A percentile compares a stretch with the other conserved stretches of the same genome.
Conservation (phyloP, 1,140 invertebrate genomes). For the Acromyrmex charruanus region DNA sequence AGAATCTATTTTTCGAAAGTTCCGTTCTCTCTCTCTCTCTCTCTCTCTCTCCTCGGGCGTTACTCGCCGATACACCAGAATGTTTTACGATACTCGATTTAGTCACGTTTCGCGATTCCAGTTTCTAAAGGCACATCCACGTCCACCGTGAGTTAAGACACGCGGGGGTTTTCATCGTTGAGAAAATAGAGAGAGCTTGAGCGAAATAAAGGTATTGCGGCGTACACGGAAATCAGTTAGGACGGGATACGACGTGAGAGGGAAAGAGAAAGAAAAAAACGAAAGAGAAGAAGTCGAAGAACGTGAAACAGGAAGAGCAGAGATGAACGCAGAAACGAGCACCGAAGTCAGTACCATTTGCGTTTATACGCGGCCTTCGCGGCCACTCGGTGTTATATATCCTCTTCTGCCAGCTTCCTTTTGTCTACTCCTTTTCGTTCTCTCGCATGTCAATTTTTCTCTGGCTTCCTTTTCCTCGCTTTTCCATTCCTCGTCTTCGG, state of each 20-base stretch:
- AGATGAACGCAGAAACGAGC: neutral
- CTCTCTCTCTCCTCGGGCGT: neutral
- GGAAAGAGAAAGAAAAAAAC: neutral
- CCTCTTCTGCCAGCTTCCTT: constrained; percentile 29
- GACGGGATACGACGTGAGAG: neutral
- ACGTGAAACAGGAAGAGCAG: constrained; percentile 12
- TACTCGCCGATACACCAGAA: constrained; percentile 47
- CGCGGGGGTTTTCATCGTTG: constrained; percentile 46
- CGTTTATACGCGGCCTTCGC: constrained; percentile 57
- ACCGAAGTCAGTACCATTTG: constrained; percentile 4
- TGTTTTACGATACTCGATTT: constrained; percentile 55
- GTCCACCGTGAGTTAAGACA: constrained; percentile 46
- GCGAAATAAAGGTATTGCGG: constrained; percentile 31
- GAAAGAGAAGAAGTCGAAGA: constrained; percentile 8
- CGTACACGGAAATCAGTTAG: neutral
- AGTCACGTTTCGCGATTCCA: constrained; percentile 46
- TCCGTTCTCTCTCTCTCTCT: neutral
- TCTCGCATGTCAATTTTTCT: constrained; percentile 59
- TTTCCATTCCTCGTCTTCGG: constrained; percentile 61
- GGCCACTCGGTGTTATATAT: constrained; percentile 66
- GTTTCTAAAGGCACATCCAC: constrained; percentile 34
- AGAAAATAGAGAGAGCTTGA: constrained; percentile 46
- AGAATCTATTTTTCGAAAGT: constrained; percentile 40
- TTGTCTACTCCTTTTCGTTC: constrained; percentile 11
- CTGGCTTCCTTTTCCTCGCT: constrained; percentile 36